Evolutionary conservation across 2,113 vertebrate species (phyloP), one percentile per base, ranked within the genome.

Genomic region (Rynchops niger): DNA sequence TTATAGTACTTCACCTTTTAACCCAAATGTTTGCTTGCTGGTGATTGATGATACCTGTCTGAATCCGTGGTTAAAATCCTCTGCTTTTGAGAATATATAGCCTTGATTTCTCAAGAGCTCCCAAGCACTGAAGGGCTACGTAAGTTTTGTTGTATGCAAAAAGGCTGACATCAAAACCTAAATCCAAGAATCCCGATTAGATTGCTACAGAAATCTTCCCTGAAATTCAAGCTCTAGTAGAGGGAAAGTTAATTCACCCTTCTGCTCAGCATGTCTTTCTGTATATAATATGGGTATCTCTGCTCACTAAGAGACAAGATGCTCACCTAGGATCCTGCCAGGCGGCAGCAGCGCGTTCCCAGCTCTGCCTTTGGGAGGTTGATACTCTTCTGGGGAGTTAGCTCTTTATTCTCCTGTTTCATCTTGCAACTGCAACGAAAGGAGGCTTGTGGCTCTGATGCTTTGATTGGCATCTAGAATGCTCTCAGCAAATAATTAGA

Each of bases 11-110:
- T 96, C 61, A 87, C 73, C 18, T 65, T 95, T 94, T 94, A 87
- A 91, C 19, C 66, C 49, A 90, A 91, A 94, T 87, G 38, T 94
- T 96, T 95, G 70, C 70, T 85, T 93, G 43, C 56, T 87, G 70
- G 7, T 90, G 86, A 91, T 79, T 47, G 61, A 94, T 85, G 69
- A 45, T 53, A 71, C 2, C 1, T 79, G 73, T 58, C 59, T 81
- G 67, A 88, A 77, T 66, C 42, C 29, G 22, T 70, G 29, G 29
- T 79, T 91, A 82, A 84, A 96, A 52, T 87, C 53, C 73, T 82
- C 43, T 72, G 47, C n/a, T 78, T 83, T 56, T 52, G 15, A 16
- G 14, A 78, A 12, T n/a, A 13, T 29, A 34, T 18, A 70, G 69
- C 59, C 55, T 67, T 63, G 61, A 65, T 82, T 91, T 89, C 76